A percentile compares a stretch with the other conserved stretches of the same genome.
These are phyloP conservation scores for Dynastes maya DNA, from an alignment of 2,888 invertebrate genomes.

Conservation along the genomic window DNA sequence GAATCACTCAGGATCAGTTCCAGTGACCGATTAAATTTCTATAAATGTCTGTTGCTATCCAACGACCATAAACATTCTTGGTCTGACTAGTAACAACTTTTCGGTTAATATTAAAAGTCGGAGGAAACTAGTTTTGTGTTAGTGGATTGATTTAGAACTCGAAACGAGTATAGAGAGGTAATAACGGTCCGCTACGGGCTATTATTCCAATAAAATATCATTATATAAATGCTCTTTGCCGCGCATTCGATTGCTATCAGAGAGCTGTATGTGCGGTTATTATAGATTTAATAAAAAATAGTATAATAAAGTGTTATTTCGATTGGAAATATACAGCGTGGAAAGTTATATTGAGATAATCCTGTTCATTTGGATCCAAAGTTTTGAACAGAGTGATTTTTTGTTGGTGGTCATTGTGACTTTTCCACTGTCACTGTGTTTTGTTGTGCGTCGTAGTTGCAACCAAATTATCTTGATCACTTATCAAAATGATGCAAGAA, in stretches of 20 bases:
- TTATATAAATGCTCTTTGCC: conserved; percentile 26
- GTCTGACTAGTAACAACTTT: not conserved
- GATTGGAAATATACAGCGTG: not conserved
- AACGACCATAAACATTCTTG: not conserved
- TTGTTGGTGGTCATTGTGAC: too few relatives aligned
- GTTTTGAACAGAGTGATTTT: too few relatives aligned
- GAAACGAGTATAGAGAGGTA: not conserved
- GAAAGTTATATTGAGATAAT: too few relatives aligned
- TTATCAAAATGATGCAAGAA: too few relatives aligned
- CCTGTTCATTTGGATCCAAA: too few relatives aligned
- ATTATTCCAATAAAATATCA: conserved; percentile 30
- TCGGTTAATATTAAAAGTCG: conserved; percentile 30
- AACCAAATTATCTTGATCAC: too few relatives aligned
- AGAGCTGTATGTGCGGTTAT: not conserved
- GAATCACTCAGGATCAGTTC: conserved; percentile 6
- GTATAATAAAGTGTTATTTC: not conserved
- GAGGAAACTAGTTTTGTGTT: conserved; percentile 24
- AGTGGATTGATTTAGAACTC: conserved; percentile 22
- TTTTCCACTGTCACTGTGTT: too few relatives aligned
- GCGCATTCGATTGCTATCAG: not conserved
- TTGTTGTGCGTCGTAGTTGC: too few relatives aligned
- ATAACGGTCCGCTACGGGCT: conserved; percentile 32
- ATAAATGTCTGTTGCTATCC: not conserved
- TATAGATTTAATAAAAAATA: not conserved
- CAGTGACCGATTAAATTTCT: conserved; percentile 33